These are phyloP conservation scores for Diorhabda sublineata DNA, from an alignment of 1,140 invertebrate genomes.

Conservation along the genomic window DNA sequence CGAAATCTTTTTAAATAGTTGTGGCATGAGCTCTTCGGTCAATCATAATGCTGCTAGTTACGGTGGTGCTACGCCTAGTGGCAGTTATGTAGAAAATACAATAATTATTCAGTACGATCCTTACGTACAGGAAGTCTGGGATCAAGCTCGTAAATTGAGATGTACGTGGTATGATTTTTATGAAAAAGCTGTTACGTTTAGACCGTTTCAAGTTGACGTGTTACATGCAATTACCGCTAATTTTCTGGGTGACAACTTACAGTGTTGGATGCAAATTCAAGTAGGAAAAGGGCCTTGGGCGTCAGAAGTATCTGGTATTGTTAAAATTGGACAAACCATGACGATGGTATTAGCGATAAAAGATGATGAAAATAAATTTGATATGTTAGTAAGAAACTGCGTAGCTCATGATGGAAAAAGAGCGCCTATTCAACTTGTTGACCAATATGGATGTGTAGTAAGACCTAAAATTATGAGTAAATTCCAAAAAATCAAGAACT, in stretches of 20 bases:
- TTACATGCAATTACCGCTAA: conserved; percentile 89
- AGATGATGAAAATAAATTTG: conserved; percentile 93
- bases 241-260: conserved; percentile 90
- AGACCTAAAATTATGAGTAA: conserved; percentile 91
- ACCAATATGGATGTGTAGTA: conserved; percentile 87
- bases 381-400: conserved; percentile 91
- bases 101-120: conserved; percentile 94
- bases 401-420: conserved; percentile 91
- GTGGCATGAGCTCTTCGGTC: conserved; percentile 84
- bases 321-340: conserved; percentile 94
- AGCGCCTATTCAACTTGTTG: conserved; percentile 87
- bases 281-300: conserved; percentile 93
- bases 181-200: conserved; percentile 89
- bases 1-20: conserved; percentile 86
- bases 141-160: conserved; percentile 76
- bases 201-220: conserved; percentile 93
- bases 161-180: conserved; percentile 96
- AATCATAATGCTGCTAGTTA: conserved; percentile 77
- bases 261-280: conserved; percentile 96
- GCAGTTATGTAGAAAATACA: conserved; percentile 91
- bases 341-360: conserved; percentile 94
- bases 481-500: conserved; percentile 96
- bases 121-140: conserved; percentile 89
- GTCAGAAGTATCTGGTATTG: conserved; percentile 89
- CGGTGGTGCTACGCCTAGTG: conserved; percentile 75